Evolutionary conservation across 2,113 vertebrate species (phyloP).

Genomic region (Nyctibius bracteatus): DNA sequence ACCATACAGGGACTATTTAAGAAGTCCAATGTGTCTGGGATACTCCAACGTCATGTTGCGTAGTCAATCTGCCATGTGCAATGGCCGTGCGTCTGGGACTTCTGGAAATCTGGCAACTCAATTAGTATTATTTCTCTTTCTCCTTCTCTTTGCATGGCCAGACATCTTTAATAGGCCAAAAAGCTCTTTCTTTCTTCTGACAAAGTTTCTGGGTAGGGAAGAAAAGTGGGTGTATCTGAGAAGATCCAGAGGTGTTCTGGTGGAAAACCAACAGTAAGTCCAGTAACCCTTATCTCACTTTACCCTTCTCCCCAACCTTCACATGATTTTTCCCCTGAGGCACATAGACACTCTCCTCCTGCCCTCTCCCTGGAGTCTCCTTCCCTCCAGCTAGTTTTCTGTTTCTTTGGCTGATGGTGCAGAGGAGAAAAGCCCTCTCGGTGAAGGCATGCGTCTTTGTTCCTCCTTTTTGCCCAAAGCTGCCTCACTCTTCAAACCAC

Average conservation of each 20-base stretch:
- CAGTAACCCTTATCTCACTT: background rate
- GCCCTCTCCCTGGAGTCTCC: background rate
- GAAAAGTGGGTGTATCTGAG: background rate
- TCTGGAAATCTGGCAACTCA: background rate
- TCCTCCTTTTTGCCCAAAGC: background rate
- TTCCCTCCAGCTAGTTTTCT: background rate
- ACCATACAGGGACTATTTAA: background rate
- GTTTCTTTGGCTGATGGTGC: background rate
- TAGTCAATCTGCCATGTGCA: background rate
- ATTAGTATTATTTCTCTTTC: background rate
- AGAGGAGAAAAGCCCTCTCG: background rate
- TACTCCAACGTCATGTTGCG: accelerated
- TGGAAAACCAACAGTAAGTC: background rate
- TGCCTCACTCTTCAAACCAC: background rate
- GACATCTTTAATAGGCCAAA: background rate
- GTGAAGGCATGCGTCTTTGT: background rate
- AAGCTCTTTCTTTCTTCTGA: background rate
- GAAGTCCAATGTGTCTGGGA: background rate
- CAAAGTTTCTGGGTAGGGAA: background rate
- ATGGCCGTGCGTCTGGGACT: background rate
- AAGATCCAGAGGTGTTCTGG: background rate
- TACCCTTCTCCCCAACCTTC: background rate
- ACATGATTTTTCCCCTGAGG: background rate
- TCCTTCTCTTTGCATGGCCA: background rate
- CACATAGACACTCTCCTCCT: background rate